Percentiles rank a stretch among this genome's conserved stretches.
These are phyloP conservation scores for Mesitornis unicolor DNA, from an alignment of 2,113 vertebrate species.

Conservation along the genomic window DNA sequence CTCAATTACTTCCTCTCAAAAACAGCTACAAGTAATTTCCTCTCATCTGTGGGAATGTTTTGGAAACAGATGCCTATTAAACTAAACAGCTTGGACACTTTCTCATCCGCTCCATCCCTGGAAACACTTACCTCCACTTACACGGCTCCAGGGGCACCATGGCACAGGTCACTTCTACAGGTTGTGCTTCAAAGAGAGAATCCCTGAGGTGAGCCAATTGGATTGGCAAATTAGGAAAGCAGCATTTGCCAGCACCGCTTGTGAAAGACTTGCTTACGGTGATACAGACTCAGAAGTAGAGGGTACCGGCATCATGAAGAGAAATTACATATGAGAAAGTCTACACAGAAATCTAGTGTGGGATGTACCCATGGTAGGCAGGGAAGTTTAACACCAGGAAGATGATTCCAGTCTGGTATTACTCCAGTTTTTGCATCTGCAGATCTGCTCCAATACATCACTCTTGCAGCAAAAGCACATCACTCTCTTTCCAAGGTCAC, in stretches of 20 bases:
- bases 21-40: neutral
- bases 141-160: neutral
- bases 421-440: neutral
- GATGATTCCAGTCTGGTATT: neutral
- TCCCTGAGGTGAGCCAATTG: neutral
- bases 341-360: neutral
- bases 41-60: neutral
- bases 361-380: neutral
- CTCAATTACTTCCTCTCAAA: conserved; percentile 10
- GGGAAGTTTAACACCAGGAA: neutral
- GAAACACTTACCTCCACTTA: neutral
- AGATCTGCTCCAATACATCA: neutral
- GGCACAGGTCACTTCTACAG: neutral
- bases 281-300: neutral
- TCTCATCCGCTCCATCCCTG: neutral
- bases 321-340: neutral
- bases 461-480: neutral
- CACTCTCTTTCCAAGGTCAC: neutral
- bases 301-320: neutral
- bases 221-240: neutral
- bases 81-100: neutral
- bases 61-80: neutral
- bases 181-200: conserved; percentile 8
- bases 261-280: neutral
- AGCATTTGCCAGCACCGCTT: neutral